Evolutionary conservation across 2,797 vertebrate genomes (phyloP).

Genomic region (Acipenser oxyrinchus): DNA sequence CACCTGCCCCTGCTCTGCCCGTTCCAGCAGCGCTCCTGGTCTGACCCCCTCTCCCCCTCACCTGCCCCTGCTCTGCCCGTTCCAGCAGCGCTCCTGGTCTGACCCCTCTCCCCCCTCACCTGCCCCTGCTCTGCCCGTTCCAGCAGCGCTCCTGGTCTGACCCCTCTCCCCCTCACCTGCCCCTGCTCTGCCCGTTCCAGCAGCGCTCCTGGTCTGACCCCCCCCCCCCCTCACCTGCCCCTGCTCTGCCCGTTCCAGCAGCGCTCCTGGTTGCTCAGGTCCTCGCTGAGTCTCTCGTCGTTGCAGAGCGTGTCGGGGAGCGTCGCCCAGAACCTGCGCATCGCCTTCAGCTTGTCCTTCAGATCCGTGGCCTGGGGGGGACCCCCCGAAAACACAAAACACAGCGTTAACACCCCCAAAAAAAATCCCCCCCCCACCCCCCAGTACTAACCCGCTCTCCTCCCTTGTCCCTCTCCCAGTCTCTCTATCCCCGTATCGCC

Average conservation of each 20-base stretch:
- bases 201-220: constrained; percentile 67
- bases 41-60: constrained; percentile 36
- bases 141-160: constrained; percentile 76
- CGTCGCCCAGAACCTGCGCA: constrained; percentile 77
- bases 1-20: constrained; percentile 75
- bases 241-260: constrained; percentile 82
- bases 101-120: constrained; percentile 47
- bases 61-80: constrained; percentile 74
- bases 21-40: constrained; percentile 80
- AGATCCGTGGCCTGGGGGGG: constrained; percentile 67
- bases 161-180: constrained; percentile 55
- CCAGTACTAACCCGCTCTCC: neutral
- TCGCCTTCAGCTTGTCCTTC: constrained; percentile 68
- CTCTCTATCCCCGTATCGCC: constrained; percentile 12
- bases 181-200: constrained; percentile 79
- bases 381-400: neutral
- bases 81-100: constrained; percentile 81
- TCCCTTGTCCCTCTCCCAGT: constrained; percentile 27
- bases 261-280: constrained; percentile 69
- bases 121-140: constrained; percentile 76
- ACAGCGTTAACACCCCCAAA: neutral
- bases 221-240: constrained; percentile 60
- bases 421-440: too few species aligned
- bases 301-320: constrained; percentile 77
- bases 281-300: constrained; percentile 67